Base-by-base conservation (phyloP, 2,888 invertebrate species). In the Cephonodes hylas region DNA sequence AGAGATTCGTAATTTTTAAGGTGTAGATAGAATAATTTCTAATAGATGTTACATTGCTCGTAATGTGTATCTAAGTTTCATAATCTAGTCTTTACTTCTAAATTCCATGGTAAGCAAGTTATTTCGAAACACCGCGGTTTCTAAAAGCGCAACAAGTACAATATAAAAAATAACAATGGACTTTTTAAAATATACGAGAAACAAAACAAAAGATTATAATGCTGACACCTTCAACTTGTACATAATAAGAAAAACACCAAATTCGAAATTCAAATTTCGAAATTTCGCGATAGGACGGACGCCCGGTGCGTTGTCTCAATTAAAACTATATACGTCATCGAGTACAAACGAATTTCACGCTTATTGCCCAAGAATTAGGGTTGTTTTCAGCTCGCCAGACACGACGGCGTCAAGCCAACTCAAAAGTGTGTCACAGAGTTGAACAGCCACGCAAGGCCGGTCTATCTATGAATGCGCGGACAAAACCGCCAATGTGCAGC, bases 361-460 rank as follows among this genome's bases (percentile, higher is more conserved):
- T 66, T 77, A 70, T 45, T 0, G 0, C 1, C 5, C 48, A 44
- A 18, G 23, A 0, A 10, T 67, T 84, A 90, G 77, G 75, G 85
- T 80, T 70, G 68, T 65, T 67, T 81, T 81, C 83, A 61, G 75
- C 66, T 69, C 81, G 84, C 66, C 70, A 48, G 64, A 63, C 34
- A 57, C 64, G 72, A 79, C 86, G 91, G 90, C 89, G 85, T 83
- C 83, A 81, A 87, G 91, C 91, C 91, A 91, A 91, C 79, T 89
- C 85, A 86, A 89, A 91, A 89, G 88, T 91, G 84, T 91, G 91
- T 91, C 91, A 91, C 85, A 78, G 85, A 86, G 91, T 91, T 91
- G 91, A 91, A 91, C 81, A 89, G 86, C 89, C 83, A 70, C 76
- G 84, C 90, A 91, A 91, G 91, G 91, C 86, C 91, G 86, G 75